Base-by-base conservation (phyloP, 2,113 vertebrate species). In the Sitta europaea region DNA sequence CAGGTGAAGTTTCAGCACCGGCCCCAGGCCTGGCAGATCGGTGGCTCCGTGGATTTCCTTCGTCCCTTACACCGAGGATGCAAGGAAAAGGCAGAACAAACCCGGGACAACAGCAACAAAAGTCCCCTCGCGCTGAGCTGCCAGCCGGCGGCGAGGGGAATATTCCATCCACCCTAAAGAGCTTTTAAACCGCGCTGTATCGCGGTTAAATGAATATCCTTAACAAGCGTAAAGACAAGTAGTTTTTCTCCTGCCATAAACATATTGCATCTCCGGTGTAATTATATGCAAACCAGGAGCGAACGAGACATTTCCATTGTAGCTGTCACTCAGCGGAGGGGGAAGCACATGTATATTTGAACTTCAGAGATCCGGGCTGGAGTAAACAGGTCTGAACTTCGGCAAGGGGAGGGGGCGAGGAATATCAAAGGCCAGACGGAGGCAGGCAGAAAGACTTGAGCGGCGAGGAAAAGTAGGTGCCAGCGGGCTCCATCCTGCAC, bases 201-300 rank as follows among this genome's bases (percentile, higher is more conserved):
- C 74, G 72, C 45, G 25, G 80, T 74, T 93, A 97, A 94, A 97
- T 94, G 80, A 90, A 74, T 90, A 91, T 65, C 83, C 74, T 48
- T 97, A 94, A 97, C 92, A 92, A 94, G 97, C 83, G 92, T 38
- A 82, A 86, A 87, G 90, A 88, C 97, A 95, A 94, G 93, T 82
- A 95, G 88, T 93, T 97, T 97, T 97, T 96, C 95, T 92, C 95
- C 67, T 97, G 95, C 81, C 93, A 87, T 97, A 97, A 95, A 96
- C 96, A 97, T 96, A 94, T 96, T 95, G 96, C 81, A 92, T 96
- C 85, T 87, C 84, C 83, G 73, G 57, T 62, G 96, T 97, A 97
- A 98, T 97, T 97, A 97, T 98, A 98, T 96, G 97, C 97, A 98
- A 97, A 96, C 94, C 88, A 90, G 96, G 93, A 86, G 73, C 86